Evolutionary conservation across 2,888 invertebrate species (phyloP).

Genomic region (Julus scanicus): DNA sequence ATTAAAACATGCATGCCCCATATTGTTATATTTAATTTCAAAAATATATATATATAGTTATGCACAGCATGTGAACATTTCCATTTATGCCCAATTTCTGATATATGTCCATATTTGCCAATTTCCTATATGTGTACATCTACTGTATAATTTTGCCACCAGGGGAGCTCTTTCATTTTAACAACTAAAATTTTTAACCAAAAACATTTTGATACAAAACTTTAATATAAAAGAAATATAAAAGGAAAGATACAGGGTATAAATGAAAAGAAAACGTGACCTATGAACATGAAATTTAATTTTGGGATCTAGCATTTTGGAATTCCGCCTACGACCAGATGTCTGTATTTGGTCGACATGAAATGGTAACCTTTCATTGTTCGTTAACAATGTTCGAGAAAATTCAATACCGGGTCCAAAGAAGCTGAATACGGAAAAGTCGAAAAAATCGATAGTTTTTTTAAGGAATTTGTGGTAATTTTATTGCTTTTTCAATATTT

Average conservation of each 20-base stretch:
- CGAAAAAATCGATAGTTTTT: constrained; percentile 6
- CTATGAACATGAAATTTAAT: background rate
- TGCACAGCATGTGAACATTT: too few species aligned
- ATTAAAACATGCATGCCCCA: too few species aligned
- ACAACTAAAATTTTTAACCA: too few species aligned
- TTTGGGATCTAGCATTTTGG: background rate
- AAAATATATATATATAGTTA: too few species aligned
- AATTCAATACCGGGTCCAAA: background rate
- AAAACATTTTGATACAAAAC: background rate
- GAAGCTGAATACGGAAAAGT: background rate
- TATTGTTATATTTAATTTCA: too few species aligned
- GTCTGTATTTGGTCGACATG: background rate
- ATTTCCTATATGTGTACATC: too few species aligned
- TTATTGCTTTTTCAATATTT: constrained; percentile 17
- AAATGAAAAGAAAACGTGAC: background rate
- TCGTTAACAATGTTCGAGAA: background rate
- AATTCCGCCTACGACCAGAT: background rate
- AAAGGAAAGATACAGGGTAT: background rate
- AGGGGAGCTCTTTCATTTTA: too few species aligned
- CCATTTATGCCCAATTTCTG: too few species aligned
- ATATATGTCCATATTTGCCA: too few species aligned
- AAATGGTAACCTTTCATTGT: constrained; percentile 20
- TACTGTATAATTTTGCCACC: too few species aligned
- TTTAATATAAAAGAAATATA: background rate
- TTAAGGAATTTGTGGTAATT: background rate